A percentile compares a stretch with the other conserved stretches of the same genome.
Evolutionary conservation across 2,113 vertebrate species (phyloP).

Genomic region (Sceloporus undulatus): DNA sequence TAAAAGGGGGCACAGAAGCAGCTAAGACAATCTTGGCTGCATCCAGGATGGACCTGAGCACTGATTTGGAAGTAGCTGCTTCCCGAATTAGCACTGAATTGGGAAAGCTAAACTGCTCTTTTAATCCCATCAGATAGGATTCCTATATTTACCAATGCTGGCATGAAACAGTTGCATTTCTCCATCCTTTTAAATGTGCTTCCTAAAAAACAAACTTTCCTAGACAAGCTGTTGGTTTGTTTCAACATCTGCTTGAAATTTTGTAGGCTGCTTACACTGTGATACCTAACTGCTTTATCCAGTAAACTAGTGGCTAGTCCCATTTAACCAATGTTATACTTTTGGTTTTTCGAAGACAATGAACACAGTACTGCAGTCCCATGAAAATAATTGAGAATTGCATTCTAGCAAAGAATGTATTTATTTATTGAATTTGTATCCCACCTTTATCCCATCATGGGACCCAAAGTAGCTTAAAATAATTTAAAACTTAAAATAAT

Average conservation of each 20-base stretch:
- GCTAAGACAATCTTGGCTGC: too few species aligned
- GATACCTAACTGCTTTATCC: not conserved
- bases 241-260: slow-evolving; percentile 36
- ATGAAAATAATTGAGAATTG: not conserved
- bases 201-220: slow-evolving; percentile 60
- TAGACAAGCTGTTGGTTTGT: slow-evolving; percentile 46
- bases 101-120: too few species aligned
- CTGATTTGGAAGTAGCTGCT: too few species aligned
- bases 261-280: not conserved
- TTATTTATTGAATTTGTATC: too few species aligned
- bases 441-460: too few species aligned
- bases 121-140: too few species aligned
- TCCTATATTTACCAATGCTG: slow-evolving; percentile 31
- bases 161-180: slow-evolving; percentile 23
- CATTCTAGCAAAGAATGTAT: not conserved
- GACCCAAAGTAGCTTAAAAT: too few species aligned
- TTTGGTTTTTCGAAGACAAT: not conserved
- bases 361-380: not conserved
- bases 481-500: too few species aligned
- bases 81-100: too few species aligned
- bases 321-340: not conserved
- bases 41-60: too few species aligned
- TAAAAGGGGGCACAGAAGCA: too few species aligned
- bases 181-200: slow-evolving; percentile 25
- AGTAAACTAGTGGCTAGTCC: rapidly evolving